These are phyloP conservation scores for Spilarctia lutea DNA, from an alignment of 2,888 invertebrate species.

Conservation along the genomic window DNA sequence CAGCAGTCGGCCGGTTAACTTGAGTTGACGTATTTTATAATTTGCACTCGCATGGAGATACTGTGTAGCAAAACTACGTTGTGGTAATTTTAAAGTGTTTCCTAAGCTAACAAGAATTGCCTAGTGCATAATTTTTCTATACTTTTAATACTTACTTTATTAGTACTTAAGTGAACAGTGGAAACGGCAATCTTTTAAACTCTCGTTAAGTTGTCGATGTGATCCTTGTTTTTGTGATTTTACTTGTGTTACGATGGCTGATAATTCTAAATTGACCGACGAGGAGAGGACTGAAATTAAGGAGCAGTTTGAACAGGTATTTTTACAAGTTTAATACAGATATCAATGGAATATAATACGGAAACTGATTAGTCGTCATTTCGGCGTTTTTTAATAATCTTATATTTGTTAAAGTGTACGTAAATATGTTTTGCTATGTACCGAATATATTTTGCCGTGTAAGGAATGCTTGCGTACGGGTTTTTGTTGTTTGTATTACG, in stretches of 20 bases:
- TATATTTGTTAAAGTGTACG: slow-evolving; percentile 4
- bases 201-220: slow-evolving; percentile 63
- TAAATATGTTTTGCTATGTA: slow-evolving; percentile 40
- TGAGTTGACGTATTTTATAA: slow-evolving; percentile 50
- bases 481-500: slow-evolving; percentile 41
- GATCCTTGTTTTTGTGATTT: slow-evolving; percentile 76
- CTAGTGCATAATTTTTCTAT: slow-evolving; percentile 49
- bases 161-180: slow-evolving; percentile 70
- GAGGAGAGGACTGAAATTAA: slow-evolving; percentile 92
- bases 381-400: slow-evolving; percentile 31
- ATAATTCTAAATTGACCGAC: slow-evolving; percentile 86
- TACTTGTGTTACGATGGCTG: slow-evolving; percentile 79
- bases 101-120: slow-evolving; percentile 31
- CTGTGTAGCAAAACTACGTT: slow-evolving; percentile 37
- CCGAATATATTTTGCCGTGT: slow-evolving; percentile 35
- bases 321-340: slow-evolving; percentile 49
- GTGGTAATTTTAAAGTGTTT: slow-evolving; percentile 42
- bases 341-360: slow-evolving; percentile 13
- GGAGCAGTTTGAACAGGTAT: slow-evolving; percentile 92
- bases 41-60: slow-evolving; percentile 46
- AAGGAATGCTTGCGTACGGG: slow-evolving; percentile 35
- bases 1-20: slow-evolving; percentile 31
- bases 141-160: slow-evolving; percentile 51
- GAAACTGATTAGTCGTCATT: slow-evolving; percentile 37
- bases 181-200: slow-evolving; percentile 42